phyloP scores from a whole-genome alignment of 2,888 invertebrate genomes.

The Morpho helenor region DNA sequence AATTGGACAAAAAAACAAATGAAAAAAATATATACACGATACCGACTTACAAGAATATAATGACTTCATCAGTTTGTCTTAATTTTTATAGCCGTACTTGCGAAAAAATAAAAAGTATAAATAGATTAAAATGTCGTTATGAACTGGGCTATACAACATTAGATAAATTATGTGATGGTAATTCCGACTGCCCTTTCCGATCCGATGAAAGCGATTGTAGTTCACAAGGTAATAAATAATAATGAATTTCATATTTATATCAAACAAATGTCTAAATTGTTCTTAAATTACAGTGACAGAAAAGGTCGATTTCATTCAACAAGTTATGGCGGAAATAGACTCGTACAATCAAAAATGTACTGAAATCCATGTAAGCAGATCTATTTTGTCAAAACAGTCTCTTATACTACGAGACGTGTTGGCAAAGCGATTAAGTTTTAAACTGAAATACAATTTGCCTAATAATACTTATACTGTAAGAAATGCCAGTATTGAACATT shows the following conservation, averaged over 20 bases:
- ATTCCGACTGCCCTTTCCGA: conserved; percentile 44
- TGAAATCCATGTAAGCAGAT: conserved; percentile 25
- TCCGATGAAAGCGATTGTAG: conserved; percentile 55
- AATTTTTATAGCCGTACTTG: conserved; percentile 35
- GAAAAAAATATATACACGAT: background rate
- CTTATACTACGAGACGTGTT: conserved; percentile 39
- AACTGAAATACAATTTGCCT: conserved; percentile 38
- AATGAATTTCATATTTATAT: background rate
- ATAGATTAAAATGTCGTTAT: conserved; percentile 41
- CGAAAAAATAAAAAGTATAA: conserved; percentile 39
- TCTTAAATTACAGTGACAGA: conserved; percentile 40
- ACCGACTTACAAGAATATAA: background rate
- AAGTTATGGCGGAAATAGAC: conserved; percentile 39
- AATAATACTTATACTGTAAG: conserved; percentile 1
- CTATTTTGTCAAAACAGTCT: conserved; percentile 36
- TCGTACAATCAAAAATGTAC: conserved; percentile 39
- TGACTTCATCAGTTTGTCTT: conserved; percentile 6
- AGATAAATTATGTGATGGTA: conserved; percentile 50
- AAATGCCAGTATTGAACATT: background rate
- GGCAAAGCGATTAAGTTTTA: conserved; percentile 39
- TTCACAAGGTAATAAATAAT: conserved; percentile 38
- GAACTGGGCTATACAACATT: conserved; percentile 37
- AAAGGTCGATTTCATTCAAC: conserved; percentile 37
- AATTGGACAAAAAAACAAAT: background rate
- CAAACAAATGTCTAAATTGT: background rate